Conservation (phyloP, 2,888 invertebrate genomes). For the Phaedon cochleariae region DNA sequence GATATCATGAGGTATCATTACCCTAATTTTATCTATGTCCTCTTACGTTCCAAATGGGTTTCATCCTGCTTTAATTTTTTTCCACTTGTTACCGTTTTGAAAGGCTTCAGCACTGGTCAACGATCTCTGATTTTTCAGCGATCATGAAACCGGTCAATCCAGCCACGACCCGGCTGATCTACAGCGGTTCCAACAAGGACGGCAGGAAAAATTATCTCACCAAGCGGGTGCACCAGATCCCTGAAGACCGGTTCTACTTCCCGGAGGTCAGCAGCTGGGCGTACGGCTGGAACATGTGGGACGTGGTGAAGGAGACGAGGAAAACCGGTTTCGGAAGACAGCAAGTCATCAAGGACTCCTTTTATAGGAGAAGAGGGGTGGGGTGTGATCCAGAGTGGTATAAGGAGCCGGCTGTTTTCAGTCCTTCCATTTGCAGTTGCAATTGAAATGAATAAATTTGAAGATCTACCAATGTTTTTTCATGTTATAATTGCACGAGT, state of each 20-base stretch:
- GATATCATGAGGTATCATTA: too few species aligned
- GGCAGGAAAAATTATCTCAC: constrained; percentile 64
- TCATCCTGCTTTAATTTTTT: neutral
- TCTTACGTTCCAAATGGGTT: neutral
- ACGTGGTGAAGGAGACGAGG: constrained; percentile 51
- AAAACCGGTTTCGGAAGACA: constrained; percentile 63
- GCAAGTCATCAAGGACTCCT: constrained; percentile 65
- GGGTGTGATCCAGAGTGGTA: constrained; percentile 68
- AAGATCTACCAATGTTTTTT: too few species aligned
- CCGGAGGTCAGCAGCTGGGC: constrained; percentile 65
- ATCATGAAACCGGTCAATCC: constrained; percentile 67
- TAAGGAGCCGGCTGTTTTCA: constrained; percentile 61
- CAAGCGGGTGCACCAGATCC: constrained; percentile 63
- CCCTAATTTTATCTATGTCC: neutral
- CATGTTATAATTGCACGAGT: too few species aligned
- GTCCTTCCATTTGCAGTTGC: constrained; percentile 55
- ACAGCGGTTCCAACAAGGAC: constrained; percentile 62
- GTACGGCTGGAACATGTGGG: constrained; percentile 70
- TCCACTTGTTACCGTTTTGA: too few species aligned
- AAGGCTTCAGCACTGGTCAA: too few species aligned
- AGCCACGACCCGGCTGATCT: constrained; percentile 61
- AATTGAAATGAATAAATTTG: too few species aligned
- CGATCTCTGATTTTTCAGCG: constrained; percentile 29
- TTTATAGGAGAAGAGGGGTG: constrained; percentile 67
- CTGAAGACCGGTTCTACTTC: constrained; percentile 68